A percentile compares a stretch with the other conserved stretches of the same genome.
Evolutionary conservation across 2,113 vertebrate genomes (phyloP).

Genomic region (Nanorana parkeri): DNA sequence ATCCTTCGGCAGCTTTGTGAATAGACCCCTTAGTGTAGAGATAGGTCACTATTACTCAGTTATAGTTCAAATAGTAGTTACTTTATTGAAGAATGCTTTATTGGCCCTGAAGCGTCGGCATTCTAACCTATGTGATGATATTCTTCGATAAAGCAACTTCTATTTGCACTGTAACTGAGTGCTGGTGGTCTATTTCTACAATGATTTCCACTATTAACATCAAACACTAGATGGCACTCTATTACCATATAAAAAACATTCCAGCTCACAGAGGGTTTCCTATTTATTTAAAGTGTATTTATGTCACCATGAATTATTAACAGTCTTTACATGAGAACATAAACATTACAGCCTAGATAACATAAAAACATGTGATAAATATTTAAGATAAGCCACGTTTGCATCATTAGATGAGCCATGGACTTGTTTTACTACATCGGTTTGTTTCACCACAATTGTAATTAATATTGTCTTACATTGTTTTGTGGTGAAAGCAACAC

Average conservation of each 20-base stretch:
- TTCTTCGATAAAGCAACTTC: too few relatives aligned
- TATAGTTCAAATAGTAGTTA: too few relatives aligned
- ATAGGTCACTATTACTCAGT: too few relatives aligned
- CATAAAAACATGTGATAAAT: slow-evolving; percentile 9
- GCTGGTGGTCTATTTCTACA: too few relatives aligned
- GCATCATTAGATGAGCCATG: neutral
- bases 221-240: slow-evolving; percentile 17
- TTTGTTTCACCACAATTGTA: neutral
- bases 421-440: neutral
- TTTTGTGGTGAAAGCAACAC: too few relatives aligned
- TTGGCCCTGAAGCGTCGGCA: too few relatives aligned
- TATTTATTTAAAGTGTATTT: neutral
- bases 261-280: neutral
- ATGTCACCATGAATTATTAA: slow-evolving; percentile 14
- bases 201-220: too few relatives aligned
- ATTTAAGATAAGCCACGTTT: slow-evolving; percentile 1
- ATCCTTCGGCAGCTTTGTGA: too few relatives aligned
- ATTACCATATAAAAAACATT: neutral
- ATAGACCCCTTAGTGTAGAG: too few relatives aligned
- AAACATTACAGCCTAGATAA: slow-evolving; percentile 16
- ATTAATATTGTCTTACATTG: neutral
- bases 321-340: slow-evolving; percentile 33
- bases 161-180: too few relatives aligned
- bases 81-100: too few relatives aligned
- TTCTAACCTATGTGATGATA: too few relatives aligned